A percentile compares a stretch with the other conserved stretches of the same genome.
phyloP scores from a whole-genome alignment of 2,113 vertebrate genomes.

The Turnix velox region DNA sequence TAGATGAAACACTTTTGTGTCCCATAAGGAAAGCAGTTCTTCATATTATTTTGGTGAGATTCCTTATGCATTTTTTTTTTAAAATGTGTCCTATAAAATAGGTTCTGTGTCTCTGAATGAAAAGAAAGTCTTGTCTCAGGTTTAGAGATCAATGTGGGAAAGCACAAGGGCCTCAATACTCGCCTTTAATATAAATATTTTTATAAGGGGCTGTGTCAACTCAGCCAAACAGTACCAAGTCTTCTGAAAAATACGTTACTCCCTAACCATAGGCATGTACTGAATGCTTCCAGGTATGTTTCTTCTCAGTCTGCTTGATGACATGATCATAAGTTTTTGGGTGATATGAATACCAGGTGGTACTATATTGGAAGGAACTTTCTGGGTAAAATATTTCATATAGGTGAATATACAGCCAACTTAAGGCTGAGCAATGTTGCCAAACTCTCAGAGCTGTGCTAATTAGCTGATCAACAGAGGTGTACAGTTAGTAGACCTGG shows the following conservation, averaged over 20 bases:
- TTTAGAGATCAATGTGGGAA: not conserved
- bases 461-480: not conserved
- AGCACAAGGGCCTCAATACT: not conserved
- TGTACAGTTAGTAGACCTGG: not conserved
- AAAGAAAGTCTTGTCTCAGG: not conserved
- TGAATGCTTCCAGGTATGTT: not conserved
- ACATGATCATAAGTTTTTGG: no score
- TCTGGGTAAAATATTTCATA: not conserved
- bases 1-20: not conserved
- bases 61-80: not conserved
- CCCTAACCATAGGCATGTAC: fast-evolving
- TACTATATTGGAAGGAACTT: not conserved
- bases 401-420: not conserved
- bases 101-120: not conserved
- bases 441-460: not conserved
- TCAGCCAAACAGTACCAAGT: not conserved
- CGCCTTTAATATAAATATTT: not conserved
- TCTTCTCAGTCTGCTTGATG: not conserved
- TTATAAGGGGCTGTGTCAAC: not conserved
- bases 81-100: not conserved
- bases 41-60: fast-evolving
- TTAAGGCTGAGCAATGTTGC: not conserved
- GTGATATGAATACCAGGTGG: not conserved
- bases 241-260: not conserved
- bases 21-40: not conserved